Evolutionary conservation across 2,797 vertebrate genomes (phyloP).

Genomic region (Notolabrus celidotus): DNA sequence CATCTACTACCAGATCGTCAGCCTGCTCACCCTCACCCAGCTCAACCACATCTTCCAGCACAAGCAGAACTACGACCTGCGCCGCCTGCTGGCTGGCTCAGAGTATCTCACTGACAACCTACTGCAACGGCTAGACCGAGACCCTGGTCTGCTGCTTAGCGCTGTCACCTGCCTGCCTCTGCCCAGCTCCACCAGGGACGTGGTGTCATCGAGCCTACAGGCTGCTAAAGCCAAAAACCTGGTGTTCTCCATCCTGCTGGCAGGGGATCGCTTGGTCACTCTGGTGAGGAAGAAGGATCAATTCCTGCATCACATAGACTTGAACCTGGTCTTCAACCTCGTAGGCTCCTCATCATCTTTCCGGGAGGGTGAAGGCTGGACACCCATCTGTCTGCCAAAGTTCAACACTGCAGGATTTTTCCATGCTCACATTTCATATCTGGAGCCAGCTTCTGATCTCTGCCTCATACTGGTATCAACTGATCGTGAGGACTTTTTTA

Average conservation of each 20-base stretch:
- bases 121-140: slow-evolving; percentile 91
- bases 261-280: slow-evolving; percentile 91
- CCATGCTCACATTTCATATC: slow-evolving; percentile 97
- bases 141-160: slow-evolving; percentile 94
- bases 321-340: slow-evolving; percentile 97
- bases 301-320: slow-evolving; percentile 95
- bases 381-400: slow-evolving; percentile 96
- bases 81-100: slow-evolving; percentile 93
- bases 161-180: slow-evolving; percentile 94
- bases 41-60: slow-evolving; percentile 96
- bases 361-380: slow-evolving; percentile 97
- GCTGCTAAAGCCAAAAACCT: slow-evolving; percentile 92
- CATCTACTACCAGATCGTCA: slow-evolving; percentile 98
- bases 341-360: slow-evolving; percentile 96
- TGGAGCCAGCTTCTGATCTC: slow-evolving; percentile 91
- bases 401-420: slow-evolving; percentile 97
- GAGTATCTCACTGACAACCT: slow-evolving; percentile 96
- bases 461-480: slow-evolving; percentile 97
- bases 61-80: slow-evolving; percentile 97
- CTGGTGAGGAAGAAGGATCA: slow-evolving; percentile 97
- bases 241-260: slow-evolving; percentile 95
- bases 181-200: slow-evolving; percentile 86
- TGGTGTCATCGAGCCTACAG: slow-evolving; percentile 91
- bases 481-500: slow-evolving; percentile 96
- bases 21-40: slow-evolving; percentile 95